Conservation (phyloP, 2,797 vertebrate genomes). For the Allobates femoralis region DNA sequence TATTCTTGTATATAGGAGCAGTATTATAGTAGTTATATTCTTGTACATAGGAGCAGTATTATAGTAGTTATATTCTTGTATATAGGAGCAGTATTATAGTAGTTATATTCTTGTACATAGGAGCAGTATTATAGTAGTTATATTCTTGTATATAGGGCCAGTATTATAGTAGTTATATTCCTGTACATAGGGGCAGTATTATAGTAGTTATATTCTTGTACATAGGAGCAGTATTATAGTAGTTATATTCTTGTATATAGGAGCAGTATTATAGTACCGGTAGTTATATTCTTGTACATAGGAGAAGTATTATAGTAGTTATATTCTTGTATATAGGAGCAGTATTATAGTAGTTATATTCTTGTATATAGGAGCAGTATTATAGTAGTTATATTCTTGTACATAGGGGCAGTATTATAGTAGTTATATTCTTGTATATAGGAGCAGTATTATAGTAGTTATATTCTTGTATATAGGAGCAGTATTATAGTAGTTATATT, state of each 20-base stretch:
- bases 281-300: neutral
- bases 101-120: conserved; percentile 9
- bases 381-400: conserved; percentile 6
- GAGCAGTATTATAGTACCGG: neutral
- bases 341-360: conserved; percentile 14
- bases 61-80: conserved; percentile 13
- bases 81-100: neutral
- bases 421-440: conserved; percentile 6
- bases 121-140: conserved; percentile 7
- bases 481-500: too few species aligned
- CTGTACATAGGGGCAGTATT: neutral
- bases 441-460: neutral
- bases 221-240: neutral
- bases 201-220: neutral
- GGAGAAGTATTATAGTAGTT: conserved; percentile 1
- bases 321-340: conserved; percentile 1
- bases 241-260: neutral
- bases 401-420: too few species aligned
- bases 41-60: neutral
- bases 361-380: neutral
- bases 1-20: conserved; percentile 1
- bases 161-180: conserved; percentile 3
- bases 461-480: neutral
- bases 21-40: conserved; percentile 11
- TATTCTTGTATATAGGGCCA: neutral